These are phyloP conservation scores for Lepilemur ruficaudatus DNA, from an alignment of 2,797 vertebrate genomes.

Conservation along the genomic window DNA sequence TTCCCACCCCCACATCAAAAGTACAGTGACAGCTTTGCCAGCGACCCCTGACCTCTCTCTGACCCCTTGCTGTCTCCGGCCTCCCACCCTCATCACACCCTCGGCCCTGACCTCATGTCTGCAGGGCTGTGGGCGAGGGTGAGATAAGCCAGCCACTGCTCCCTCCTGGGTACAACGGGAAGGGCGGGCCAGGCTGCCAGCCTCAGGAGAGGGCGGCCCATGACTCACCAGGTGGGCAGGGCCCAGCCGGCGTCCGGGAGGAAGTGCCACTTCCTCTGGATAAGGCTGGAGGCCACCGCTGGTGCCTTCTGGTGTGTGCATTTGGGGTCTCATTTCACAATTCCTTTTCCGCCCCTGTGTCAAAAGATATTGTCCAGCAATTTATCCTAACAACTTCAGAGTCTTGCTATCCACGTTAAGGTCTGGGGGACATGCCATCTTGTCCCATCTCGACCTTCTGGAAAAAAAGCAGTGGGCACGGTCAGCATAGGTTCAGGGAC, in stretches of 20 bases:
- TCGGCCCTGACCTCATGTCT: constrained; percentile 67
- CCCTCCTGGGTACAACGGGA: constrained; percentile 76
- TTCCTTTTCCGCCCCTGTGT: not conserved
- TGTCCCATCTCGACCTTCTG: not conserved
- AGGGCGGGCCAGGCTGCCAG: constrained; percentile 73
- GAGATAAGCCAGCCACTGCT: constrained; percentile 72
- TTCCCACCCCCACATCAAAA: not conserved
- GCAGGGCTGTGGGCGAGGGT: not conserved
- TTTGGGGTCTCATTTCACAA: constrained; percentile 10
- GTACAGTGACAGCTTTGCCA: not conserved
- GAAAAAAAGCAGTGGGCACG: not conserved
- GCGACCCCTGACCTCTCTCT: constrained; percentile 25
- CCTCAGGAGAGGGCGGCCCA: constrained; percentile 42
- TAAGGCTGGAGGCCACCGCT: constrained; percentile 72
- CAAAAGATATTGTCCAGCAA: not conserved
- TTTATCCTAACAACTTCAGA: not conserved
- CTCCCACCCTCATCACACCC: not conserved
- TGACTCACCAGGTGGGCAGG: constrained; percentile 79
- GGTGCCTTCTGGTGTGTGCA: not conserved
- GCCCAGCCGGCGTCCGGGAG: constrained; percentile 73
- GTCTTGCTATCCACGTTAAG: not conserved
- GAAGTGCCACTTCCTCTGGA: constrained; percentile 82
- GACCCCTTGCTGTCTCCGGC: not conserved
- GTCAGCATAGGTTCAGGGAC: not conserved
- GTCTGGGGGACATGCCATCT: not conserved